A percentile compares a stretch with the other conserved stretches of the same genome.
These are phyloP conservation scores for Oriolus oriolus DNA, from an alignment of 2,113 vertebrate species.

Conservation along the genomic window DNA sequence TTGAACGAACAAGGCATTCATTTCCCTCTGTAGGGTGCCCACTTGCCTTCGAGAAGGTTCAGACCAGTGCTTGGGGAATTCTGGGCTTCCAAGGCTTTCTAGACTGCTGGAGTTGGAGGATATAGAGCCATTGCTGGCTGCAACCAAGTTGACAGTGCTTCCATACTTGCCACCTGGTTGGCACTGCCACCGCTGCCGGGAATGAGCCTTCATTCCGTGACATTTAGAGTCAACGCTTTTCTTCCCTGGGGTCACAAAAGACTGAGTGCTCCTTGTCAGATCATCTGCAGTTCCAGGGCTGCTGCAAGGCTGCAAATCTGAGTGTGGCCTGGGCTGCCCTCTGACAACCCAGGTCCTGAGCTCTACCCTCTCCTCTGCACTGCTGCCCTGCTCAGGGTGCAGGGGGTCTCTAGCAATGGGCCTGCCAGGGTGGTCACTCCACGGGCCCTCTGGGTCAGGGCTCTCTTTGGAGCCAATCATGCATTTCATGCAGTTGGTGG, in stretches of 20 bases:
- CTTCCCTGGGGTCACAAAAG: slow-evolving; percentile 53
- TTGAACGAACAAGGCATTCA: slow-evolving; percentile 92
- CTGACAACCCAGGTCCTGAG: slow-evolving; percentile 42
- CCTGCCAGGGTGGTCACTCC: slow-evolving; percentile 48
- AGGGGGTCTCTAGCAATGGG: background rate
- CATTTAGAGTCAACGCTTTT: slow-evolving; percentile 60
- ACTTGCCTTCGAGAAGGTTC: slow-evolving; percentile 80
- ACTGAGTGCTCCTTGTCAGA: slow-evolving; percentile 35
- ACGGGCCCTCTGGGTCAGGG: slow-evolving; percentile 78
- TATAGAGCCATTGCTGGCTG: slow-evolving; percentile 59
- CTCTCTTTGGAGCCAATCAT: slow-evolving; percentile 84
- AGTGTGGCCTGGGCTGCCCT: slow-evolving; percentile 38
- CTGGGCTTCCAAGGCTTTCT: slow-evolving; percentile 78
- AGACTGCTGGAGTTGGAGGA: slow-evolving; percentile 85
- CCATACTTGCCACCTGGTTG: slow-evolving; percentile 71
- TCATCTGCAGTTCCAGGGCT: slow-evolving; percentile 40
- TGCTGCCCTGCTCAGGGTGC: background rate
- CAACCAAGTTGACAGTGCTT: slow-evolving; percentile 62
- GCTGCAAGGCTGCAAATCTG: slow-evolving; percentile 44
- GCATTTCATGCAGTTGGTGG: slow-evolving; percentile 91
- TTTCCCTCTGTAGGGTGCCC: slow-evolving; percentile 93
- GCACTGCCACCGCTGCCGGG: slow-evolving; percentile 69
- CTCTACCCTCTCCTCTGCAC: slow-evolving; percentile 62
- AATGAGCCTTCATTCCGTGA: slow-evolving; percentile 62
- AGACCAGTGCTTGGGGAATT: slow-evolving; percentile 68